A percentile compares a stretch with the other conserved stretches of the same genome.
phyloP scores from a whole-genome alignment of 2,888 invertebrate genomes.

The Watsonalla cultraria region DNA sequence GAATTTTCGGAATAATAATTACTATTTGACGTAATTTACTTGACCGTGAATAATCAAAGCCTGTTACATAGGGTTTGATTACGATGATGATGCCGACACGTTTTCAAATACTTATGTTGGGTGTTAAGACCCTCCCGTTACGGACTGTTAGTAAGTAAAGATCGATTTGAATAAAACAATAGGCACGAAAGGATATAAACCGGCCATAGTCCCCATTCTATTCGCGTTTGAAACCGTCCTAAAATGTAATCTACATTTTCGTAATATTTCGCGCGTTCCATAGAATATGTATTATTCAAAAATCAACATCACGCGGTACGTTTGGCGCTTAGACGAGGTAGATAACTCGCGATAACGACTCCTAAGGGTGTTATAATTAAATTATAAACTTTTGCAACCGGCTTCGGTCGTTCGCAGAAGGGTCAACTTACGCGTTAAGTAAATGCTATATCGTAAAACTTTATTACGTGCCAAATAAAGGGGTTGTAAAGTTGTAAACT shows the following conservation, averaged over 20 bases:
- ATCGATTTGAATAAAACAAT: too few relatives aligned
- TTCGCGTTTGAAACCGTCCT: background rate
- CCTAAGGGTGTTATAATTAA: constrained; percentile 74
- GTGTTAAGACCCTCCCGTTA: too few relatives aligned
- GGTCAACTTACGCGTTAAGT: constrained; percentile 70
- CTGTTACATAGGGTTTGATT: too few relatives aligned
- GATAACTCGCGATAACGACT: constrained; percentile 43
- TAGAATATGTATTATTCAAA: background rate
- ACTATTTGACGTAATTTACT: too few relatives aligned
- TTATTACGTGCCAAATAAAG: constrained; percentile 75
- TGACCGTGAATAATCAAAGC: too few relatives aligned
- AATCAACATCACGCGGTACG: background rate
- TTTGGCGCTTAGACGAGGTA: background rate
- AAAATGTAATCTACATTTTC: background rate
- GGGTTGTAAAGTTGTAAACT: constrained; percentile 70
- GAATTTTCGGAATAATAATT: too few relatives aligned
- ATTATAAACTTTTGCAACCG: constrained; percentile 71
- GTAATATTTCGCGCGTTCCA: background rate
- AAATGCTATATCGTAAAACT: constrained; percentile 73
- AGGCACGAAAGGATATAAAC: too few relatives aligned
- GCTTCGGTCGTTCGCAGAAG: constrained; percentile 38
- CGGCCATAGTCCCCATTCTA: too few relatives aligned
- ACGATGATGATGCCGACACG: too few relatives aligned
- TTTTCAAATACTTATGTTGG: too few relatives aligned
- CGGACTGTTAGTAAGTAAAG: too few relatives aligned